Percentiles rank a stretch among this genome's conserved stretches.
Evolutionary conservation across 1,140 invertebrate species (phyloP).

Genomic region (Ptiloglossa arizonensis): DNA sequence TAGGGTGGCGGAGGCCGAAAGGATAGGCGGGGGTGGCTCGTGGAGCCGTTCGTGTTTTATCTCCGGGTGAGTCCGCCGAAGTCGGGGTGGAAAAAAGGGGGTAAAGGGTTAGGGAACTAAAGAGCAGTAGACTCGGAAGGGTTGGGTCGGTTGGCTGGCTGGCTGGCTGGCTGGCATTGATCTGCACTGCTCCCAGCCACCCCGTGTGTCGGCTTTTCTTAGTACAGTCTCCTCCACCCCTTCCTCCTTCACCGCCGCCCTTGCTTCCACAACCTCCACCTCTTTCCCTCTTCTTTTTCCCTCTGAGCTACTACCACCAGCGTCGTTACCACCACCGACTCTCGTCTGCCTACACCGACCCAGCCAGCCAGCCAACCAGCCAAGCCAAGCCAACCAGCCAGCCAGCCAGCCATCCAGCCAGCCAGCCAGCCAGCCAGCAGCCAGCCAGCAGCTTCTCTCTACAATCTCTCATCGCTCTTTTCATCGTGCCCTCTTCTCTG

Average conservation of each 20-base stretch:
- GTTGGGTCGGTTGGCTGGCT: slow-evolving; percentile 69
- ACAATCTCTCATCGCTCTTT: slow-evolving; percentile 68
- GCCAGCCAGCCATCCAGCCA: slow-evolving; percentile 45
- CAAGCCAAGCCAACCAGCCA: slow-evolving; percentile 40
- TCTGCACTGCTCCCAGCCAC: slow-evolving; percentile 69
- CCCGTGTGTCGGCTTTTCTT: slow-evolving; percentile 74
- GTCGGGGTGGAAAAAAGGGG: slow-evolving; percentile 68
- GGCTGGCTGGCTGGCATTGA: slow-evolving; percentile 71
- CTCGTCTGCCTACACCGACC: slow-evolving; percentile 15
- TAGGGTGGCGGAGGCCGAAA: slow-evolving; percentile 10
- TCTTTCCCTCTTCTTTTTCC: slow-evolving; percentile 67
- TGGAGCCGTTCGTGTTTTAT: slow-evolving; percentile 71
- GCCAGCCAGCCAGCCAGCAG: slow-evolving; percentile 33
- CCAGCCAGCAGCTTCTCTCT: slow-evolving; percentile 54
- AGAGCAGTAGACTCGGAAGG: slow-evolving; percentile 71
- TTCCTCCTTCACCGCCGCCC: slow-evolving; percentile 43
- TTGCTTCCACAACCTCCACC: slow-evolving; percentile 51
- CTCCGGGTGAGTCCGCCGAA: slow-evolving; percentile 67
- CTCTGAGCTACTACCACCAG: slow-evolving; percentile 58
- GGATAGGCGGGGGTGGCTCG: slow-evolving; percentile 46
- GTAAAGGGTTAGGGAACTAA: slow-evolving; percentile 70
- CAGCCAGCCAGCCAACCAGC: slow-evolving; percentile 46
- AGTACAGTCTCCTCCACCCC: slow-evolving; percentile 64
- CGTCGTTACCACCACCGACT: slow-evolving; percentile 48
- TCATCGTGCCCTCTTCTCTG: slow-evolving; percentile 70